Percentiles rank a stretch among this genome's conserved stretches.
Conservation (phyloP, 2,797 vertebrate genomes). For the Vespertilio murinus region DNA sequence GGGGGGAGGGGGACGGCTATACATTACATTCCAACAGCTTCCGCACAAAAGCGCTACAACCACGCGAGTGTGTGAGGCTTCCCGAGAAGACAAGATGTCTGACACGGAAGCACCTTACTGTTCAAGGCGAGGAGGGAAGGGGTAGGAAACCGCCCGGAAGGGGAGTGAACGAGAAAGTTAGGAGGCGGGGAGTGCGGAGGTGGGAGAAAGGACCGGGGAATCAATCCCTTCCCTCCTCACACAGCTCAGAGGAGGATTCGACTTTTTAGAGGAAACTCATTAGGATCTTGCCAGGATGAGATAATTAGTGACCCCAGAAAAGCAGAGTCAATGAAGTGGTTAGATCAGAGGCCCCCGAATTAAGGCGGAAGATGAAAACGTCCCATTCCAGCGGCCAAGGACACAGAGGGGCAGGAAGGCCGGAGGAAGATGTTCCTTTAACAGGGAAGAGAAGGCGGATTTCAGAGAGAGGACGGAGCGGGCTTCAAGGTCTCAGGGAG, state of each 20-base stretch:
- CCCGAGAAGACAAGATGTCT: background rate
- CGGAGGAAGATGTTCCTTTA: slow-evolving; percentile 11
- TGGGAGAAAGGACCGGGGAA: background rate
- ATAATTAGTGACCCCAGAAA: slow-evolving; percentile 10
- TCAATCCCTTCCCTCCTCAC: background rate
- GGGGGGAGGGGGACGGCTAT: background rate
- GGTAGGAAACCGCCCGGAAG: background rate
- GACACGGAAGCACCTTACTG: background rate
- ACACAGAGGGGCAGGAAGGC: background rate
- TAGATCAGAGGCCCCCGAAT: slow-evolving; percentile 6
- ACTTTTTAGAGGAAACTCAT: background rate
- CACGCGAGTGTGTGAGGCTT: background rate
- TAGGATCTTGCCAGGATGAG: background rate
- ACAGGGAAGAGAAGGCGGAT: background rate
- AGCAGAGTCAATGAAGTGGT: background rate
- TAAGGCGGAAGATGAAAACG: background rate
- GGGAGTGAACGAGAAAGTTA: background rate
- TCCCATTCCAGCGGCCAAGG: background rate
- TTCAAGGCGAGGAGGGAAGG: background rate
- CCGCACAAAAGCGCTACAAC: background rate
- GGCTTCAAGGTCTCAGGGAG: background rate
- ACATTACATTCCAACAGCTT: background rate
- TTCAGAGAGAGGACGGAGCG: background rate
- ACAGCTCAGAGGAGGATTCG: background rate
- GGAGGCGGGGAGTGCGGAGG: fast-evolving